Percentiles rank a stretch among this genome's conserved stretches.
phyloP scores from a whole-genome alignment of 2,113 vertebrate species.

The Odocoileus virginianus region DNA sequence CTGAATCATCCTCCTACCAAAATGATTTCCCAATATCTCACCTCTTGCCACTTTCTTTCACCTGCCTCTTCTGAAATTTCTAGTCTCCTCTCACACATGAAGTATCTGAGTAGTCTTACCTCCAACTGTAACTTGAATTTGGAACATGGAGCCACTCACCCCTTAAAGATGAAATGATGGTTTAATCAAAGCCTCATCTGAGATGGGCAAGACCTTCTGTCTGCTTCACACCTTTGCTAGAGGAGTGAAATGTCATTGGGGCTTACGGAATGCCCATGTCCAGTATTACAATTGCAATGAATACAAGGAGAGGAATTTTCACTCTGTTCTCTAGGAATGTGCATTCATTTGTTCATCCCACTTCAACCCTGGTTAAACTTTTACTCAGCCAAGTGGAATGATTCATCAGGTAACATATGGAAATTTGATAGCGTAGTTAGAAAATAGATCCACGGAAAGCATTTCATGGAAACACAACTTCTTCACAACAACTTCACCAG shows the following conservation, averaged over 20 bases:
- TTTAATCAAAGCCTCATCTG: not conserved
- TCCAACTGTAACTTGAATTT: not conserved
- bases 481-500: not conserved
- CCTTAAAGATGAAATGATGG: not conserved
- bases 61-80: not conserved
- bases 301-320: not conserved
- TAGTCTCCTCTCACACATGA: not conserved
- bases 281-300: not conserved
- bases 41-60: not conserved
- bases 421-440: not conserved
- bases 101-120: not conserved
- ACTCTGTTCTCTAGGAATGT: conserved; percentile 47
- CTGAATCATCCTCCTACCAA: not conserved
- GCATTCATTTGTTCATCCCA: not conserved
- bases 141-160: not conserved
- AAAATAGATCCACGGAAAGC: not conserved
- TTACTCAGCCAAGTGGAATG: conserved; percentile 2
- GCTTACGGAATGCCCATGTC: not conserved
- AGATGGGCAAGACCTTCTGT: not conserved
- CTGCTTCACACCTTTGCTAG: not conserved
- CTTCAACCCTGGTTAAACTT: not conserved
- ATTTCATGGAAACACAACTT: not conserved
- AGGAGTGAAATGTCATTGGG: not conserved
- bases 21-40: not conserved
- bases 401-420: conserved; percentile 10